These are phyloP conservation scores for Rosalia funebris DNA, from an alignment of 2,888 invertebrate genomes.

Conservation along the genomic window DNA sequence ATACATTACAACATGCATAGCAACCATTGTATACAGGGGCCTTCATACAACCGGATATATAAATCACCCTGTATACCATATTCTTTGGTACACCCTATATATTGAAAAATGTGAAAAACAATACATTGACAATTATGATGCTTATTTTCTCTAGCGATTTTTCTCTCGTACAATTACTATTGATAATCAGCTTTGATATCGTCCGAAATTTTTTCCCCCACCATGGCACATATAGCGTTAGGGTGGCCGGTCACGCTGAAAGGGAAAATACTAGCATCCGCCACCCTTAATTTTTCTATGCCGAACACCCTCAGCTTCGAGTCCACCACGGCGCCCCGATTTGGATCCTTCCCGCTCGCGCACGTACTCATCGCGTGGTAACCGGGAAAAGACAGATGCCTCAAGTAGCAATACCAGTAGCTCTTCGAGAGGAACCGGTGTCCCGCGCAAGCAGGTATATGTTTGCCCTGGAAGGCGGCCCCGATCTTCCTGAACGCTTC, in stretches of 20 bases:
- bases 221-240: background rate
- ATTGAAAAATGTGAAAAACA: too few species aligned
- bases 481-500: slow-evolving; percentile 66
- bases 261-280: background rate
- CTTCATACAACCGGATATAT: too few species aligned
- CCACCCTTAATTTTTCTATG: background rate
- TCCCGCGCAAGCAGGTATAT: slow-evolving; percentile 62
- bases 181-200: background rate
- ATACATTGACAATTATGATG: too few species aligned
- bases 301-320: slow-evolving; percentile 66
- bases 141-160: too few species aligned
- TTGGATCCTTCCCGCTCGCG: slow-evolving; percentile 73
- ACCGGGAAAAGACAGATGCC: slow-evolving; percentile 52
- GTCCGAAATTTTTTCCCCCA: background rate
- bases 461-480: slow-evolving; percentile 52
- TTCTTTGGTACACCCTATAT: too few species aligned
- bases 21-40: too few species aligned
- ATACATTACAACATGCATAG: too few species aligned
- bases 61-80: too few species aligned
- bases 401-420: slow-evolving; percentile 74
- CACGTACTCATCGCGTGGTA: slow-evolving; percentile 73
- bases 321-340: slow-evolving; percentile 71
- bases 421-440: slow-evolving; percentile 68
- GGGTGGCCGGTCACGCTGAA: background rate
- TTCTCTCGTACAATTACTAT: too few species aligned